Base-by-base conservation (phyloP, 2,888 invertebrate genomes). In the Trichacis sp. region DNA sequence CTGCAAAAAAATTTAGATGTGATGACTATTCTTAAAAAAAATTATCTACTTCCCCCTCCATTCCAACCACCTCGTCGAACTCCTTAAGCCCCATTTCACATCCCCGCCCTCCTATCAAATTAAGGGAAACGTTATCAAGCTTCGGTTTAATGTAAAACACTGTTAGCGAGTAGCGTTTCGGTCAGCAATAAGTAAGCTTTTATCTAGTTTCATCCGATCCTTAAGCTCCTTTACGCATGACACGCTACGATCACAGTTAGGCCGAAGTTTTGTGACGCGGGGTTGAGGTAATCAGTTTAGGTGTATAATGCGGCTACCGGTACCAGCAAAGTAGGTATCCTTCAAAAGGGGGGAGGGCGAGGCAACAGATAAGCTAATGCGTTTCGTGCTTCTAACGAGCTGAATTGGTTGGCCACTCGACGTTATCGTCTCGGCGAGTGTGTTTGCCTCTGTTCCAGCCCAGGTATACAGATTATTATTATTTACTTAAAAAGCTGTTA, bases 381-480 rank as follows among this genome's bases (percentile, higher is more conserved):
- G 75, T 80, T 78, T 75, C 75, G 77, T 77, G 78, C 74, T 74
- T 77, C 75, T 80, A 78, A 80, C 79, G 80, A 79, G 79, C 74
- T 74, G 71, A 71, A 67, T 61, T 70, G 72, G 73, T 66, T 70
- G 61, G 42, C 57, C 68, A 61, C 68, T 61, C 71, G 71, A 68
- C 72, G 75, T 74, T 77, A 77, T 78, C 77, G 70, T 67, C 51
- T 54, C 53, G 51, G 51, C 69, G 68, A 73, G 72, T 76, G 72
- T 77, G 76, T 74, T 73, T 73, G 76, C 77, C 75, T 77, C 74
- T 76, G 76, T 75, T 78, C 69, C 60, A 72, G 69, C 69, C 73
- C 73, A 71, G 67, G 69, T 61, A 71, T 75, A 76, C 76, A 75
- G 77, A 78, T 78, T 79, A 78, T 78, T 77, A 78, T 78, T 40